These are phyloP conservation scores for Crotalus adamanteus DNA, from an alignment of 2,797 vertebrate genomes.

Conservation along the genomic window DNA sequence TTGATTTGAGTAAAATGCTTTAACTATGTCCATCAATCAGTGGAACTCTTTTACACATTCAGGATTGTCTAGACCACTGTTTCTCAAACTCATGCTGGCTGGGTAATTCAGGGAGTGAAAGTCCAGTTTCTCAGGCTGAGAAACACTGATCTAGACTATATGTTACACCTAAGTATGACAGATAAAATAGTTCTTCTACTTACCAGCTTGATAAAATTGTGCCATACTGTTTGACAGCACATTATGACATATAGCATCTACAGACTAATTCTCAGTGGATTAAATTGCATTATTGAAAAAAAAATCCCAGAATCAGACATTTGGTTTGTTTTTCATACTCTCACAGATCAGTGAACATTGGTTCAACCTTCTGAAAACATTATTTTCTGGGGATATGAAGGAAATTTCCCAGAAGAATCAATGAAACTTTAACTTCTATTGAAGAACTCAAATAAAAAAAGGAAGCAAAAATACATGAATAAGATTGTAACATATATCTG, in stretches of 20 bases:
- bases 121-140: not conserved
- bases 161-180: not conserved
- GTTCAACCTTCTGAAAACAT: not conserved
- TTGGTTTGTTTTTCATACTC: constrained; percentile 6
- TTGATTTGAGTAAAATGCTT: too few species aligned
- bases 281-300: fast-evolving
- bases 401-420: not conserved
- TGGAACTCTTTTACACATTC: not conserved
- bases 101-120: not conserved
- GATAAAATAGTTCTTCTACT: not conserved
- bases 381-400: not conserved
- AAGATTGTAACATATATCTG: not conserved
- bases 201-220: not conserved
- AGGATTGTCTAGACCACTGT: not conserved
- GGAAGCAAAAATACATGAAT: not conserved
- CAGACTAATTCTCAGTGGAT: not conserved
- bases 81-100: not conserved
- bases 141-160: not conserved
- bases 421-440: not conserved
- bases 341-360: not conserved
- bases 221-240: not conserved
- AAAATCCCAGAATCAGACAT: not conserved
- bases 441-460: constrained; percentile 8
- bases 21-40: not conserved
- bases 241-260: not conserved